Conservation (phyloP, 2,113 vertebrate species). For the Micronisus gabar region DNA sequence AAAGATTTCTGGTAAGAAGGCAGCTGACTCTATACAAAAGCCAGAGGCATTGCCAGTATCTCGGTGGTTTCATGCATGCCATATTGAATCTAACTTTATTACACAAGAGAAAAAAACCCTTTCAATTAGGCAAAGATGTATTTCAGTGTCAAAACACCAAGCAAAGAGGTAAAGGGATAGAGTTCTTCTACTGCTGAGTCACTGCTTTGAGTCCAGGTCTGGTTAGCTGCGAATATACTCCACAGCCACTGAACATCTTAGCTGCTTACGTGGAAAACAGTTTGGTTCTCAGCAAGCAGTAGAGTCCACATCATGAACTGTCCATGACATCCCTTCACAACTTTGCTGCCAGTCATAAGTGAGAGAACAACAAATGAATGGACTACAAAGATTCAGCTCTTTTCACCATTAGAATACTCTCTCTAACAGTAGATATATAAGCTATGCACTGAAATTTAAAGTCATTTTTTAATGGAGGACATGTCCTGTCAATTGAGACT, state of each 20-base stretch:
- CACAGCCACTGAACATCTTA: not conserved
- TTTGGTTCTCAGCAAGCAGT: not conserved
- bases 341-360: not conserved
- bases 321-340: not conserved
- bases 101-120: not conserved
- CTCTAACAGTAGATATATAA: not conserved
- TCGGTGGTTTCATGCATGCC: constrained; percentile 50
- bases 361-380: not conserved
- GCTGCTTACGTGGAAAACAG: not conserved
- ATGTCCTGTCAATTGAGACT: not conserved
- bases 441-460: not conserved
- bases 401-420: not conserved
- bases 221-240: not conserved
- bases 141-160: not conserved
- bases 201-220: not conserved
- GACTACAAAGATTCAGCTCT: not conserved
- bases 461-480: not conserved
- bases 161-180: not conserved
- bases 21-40: constrained; percentile 65
- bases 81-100: constrained; percentile 22
- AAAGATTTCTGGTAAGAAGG: constrained; percentile 61
- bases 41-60: constrained; percentile 48
- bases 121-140: not conserved
- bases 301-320: not conserved
- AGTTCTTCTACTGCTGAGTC: not conserved